Evolutionary conservation across 2,888 invertebrate genomes (phyloP), one percentile per base, ranked within the genome.

Genomic region (Mylabris sibirica): DNA sequence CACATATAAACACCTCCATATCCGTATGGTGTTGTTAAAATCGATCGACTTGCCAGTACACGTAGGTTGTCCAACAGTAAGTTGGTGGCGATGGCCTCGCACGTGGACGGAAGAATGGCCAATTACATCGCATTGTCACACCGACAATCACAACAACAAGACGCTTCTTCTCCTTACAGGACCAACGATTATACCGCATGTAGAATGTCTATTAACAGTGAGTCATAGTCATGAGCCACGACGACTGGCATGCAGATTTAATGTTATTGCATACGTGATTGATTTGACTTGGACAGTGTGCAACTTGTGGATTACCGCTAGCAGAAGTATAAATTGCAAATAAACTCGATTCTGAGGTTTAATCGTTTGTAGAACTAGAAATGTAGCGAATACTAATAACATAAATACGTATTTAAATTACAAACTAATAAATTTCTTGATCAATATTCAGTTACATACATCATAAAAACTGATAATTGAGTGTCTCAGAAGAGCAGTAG

Each of bases 251-350:
- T 83, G 83, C 82, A 83, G 83, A 84, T 83, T 83, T 83, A 83
- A 79, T 83, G 82, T 84, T 84, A 84, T 83, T 81, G 83, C 82
- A 75, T 73, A 75, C 76, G 81, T 84, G 83, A 84, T 84, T 83
- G 84, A 84, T 84, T 81, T 75, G 74, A 72, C 71, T 74, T 66
- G 71, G 75, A 71, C 75, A 68, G 63, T 75, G 73, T 72, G 75
- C 78, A 76, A 78, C 75, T 75, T 72, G 72, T 75, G 79, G 78
- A 79, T 79, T 79, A 79, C 78, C 75, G 76, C 77, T 77, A 78
- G 76, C 75, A 76, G 73, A 74, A 75, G 77, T 80, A 81, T 81
- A 81, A 80, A 81, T 81, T 76, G 74, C 69, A 75, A 78, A 80
- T 81, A 80, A 79, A 79, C 78, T 73, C 74, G 75, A 75, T 77